Conservation (phyloP, 2,888 invertebrate species). For the Physocephala rufipes region DNA sequence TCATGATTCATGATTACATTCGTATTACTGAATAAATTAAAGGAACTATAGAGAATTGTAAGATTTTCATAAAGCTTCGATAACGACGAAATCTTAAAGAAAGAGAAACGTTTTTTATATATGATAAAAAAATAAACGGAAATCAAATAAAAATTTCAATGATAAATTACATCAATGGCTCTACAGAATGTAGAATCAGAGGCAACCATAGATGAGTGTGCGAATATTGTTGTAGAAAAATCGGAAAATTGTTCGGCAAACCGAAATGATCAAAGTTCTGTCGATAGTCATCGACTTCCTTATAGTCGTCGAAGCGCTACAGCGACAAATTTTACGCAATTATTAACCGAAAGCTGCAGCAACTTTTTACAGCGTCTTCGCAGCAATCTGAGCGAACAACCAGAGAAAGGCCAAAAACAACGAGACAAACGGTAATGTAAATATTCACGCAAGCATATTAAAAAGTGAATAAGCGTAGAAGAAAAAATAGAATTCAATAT, state of each 20-base stretch:
- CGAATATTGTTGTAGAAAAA: neutral
- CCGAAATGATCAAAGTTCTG: neutral
- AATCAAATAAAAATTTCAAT: neutral
- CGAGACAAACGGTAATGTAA: neutral
- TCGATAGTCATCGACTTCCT: slow-evolving; percentile 72
- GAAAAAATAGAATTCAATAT: too few relatives aligned
- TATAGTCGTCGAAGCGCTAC: slow-evolving; percentile 82
- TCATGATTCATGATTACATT: too few relatives aligned
- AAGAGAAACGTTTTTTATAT: neutral
- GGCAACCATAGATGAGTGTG: too few relatives aligned
- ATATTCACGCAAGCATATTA: too few relatives aligned
- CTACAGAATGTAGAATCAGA: too few relatives aligned
- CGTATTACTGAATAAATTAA: too few relatives aligned
- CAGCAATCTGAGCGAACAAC: slow-evolving; percentile 79
- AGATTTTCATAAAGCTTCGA: too few relatives aligned
- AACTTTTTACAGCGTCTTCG: slow-evolving; percentile 83
- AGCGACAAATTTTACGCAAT: slow-evolving; percentile 83
- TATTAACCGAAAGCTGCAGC: slow-evolving; percentile 87
- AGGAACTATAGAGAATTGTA: too few relatives aligned
- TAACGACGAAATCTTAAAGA: neutral
- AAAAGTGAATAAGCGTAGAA: too few relatives aligned
- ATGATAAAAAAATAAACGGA: neutral
- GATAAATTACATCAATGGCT: neutral
- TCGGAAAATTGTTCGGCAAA: neutral
- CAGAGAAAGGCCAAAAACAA: slow-evolving; percentile 63